phyloP scores from a whole-genome alignment of 2,113 vertebrate species.

The Oryzias celebensis region DNA sequence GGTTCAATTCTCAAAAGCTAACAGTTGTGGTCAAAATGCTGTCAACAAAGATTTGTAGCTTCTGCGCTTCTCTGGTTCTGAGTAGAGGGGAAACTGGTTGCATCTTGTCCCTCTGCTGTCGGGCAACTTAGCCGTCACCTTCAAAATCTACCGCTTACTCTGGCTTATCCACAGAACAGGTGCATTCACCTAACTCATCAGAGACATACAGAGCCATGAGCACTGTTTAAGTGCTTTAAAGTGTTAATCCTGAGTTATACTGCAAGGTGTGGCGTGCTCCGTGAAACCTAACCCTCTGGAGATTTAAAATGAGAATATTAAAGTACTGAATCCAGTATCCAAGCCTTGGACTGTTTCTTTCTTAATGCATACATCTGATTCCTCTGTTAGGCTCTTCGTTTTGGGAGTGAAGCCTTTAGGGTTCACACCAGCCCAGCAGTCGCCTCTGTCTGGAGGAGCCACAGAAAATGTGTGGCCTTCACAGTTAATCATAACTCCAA shows the following conservation, averaged over 20 bases:
- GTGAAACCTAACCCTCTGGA: constrained; percentile 63
- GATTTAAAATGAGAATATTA: constrained; percentile 62
- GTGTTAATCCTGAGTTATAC: constrained; percentile 67
- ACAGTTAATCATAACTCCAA: constrained; percentile 80
- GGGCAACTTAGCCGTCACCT: constrained; percentile 12
- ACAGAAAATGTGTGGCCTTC: constrained; percentile 75
- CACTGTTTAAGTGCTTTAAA: constrained; percentile 61
- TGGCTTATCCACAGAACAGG: constrained; percentile 34
- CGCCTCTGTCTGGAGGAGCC: constrained; percentile 67
- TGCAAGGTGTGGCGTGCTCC: constrained; percentile 45
- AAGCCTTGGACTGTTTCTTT: constrained; percentile 34
- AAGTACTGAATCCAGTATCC: constrained; percentile 51
- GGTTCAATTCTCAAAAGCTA: constrained; percentile 34
- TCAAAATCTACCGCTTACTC: constrained; percentile 3
- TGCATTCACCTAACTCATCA: constrained; percentile 40
- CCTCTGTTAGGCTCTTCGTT: constrained; percentile 50
- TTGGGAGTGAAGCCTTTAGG: constrained; percentile 47
- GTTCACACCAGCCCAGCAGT: constrained; percentile 48
- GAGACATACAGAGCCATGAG: constrained; percentile 30
- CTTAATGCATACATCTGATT: not conserved
- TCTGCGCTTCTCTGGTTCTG: constrained; percentile 8
- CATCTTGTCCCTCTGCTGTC: constrained; percentile 26
- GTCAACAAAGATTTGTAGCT: constrained; percentile 31
- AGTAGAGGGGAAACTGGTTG: constrained; percentile 17
- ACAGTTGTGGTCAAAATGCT: constrained; percentile 38